Evolutionary conservation across 2,888 invertebrate species (phyloP).

Genomic region (Himalopsyche tibetana): DNA sequence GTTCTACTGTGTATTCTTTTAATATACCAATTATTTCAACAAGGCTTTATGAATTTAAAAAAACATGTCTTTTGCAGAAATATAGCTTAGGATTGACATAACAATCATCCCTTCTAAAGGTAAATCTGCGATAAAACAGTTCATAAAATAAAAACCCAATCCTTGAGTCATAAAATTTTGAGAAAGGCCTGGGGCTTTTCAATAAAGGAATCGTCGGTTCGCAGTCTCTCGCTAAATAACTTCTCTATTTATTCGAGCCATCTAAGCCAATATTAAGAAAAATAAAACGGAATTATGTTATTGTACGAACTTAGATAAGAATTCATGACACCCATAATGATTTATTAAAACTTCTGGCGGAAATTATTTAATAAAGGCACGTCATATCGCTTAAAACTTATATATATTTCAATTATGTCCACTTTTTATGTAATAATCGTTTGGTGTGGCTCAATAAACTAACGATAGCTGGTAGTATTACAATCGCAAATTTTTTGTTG

Average conservation of each 20-base stretch:
- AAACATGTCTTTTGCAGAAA: neutral
- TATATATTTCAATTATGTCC: no score
- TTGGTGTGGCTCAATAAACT: no score
- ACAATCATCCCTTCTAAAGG: neutral
- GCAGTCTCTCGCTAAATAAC: neutral
- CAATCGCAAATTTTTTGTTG: no score
- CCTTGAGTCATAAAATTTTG: conserved; percentile 29
- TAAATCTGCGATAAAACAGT: neutral
- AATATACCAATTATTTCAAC: no score
- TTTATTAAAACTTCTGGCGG: no score
- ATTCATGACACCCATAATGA: no score
- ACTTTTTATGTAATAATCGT: no score
- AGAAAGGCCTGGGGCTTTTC: conserved; percentile 6
- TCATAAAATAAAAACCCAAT: conserved; percentile 26
- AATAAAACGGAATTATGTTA: neutral
- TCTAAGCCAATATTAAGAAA: neutral
- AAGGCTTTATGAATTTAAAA: neutral
- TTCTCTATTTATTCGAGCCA: neutral
- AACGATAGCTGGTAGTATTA: no score
- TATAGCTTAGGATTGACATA: neutral
- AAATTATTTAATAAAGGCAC: no score
- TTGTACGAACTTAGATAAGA: neutral
- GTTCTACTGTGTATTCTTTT: no score
- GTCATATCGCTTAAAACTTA: no score
- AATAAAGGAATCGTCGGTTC: neutral